Base-by-base conservation (phyloP, 2,113 vertebrate species). In the Hippoglossus stenolepis region DNA sequence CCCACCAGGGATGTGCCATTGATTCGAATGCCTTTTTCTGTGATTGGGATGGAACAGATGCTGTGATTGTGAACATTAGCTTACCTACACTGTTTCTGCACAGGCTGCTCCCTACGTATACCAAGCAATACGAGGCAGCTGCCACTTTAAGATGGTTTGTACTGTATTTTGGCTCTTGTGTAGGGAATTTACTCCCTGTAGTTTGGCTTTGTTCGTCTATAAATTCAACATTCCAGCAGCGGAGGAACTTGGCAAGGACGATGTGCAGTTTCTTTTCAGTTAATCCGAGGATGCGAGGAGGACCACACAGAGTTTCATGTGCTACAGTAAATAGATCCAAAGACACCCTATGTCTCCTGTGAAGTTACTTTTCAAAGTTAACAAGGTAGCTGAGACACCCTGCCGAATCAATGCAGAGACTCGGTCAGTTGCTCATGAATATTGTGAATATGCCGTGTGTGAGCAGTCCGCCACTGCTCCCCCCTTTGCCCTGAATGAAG, bases 361-460 rank as follows among this genome's bases (percentile, higher is more conserved):
- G 9, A 80, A 85, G 63, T 67, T 78, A 18, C 51, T 75, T 75
- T 79, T 77, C 56, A 72, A 81, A 89, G 77, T 73, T n/a, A 79
- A 81, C 57, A 78, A 85, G 57, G 49, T 17, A 66, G 58, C 31
- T 13, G 26, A 63, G 70, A 40, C 82, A 77, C 65, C 21, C 23
- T 10, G 74, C 68, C 0, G 4, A 86, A 84, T 74, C 70, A 78
- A 80, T 75, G 77, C 60, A 49, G 51, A 24, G 14, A 51, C 57
- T 66, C 58, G 73, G 68, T 77, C 60, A 84, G 63, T 70, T 2
- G 4, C 49, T 83, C 70, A 72, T 77, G 69, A 79, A 85, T 85
- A 70, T 71, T 73, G 64, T 79, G 66, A 75, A 65, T 73, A 70
- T 65, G 70, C 14, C 31, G 31, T 43, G 9, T 68, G 54, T 15